phyloP scores from a whole-genome alignment of 2,888 invertebrate genomes.

The Lypha dubia region DNA sequence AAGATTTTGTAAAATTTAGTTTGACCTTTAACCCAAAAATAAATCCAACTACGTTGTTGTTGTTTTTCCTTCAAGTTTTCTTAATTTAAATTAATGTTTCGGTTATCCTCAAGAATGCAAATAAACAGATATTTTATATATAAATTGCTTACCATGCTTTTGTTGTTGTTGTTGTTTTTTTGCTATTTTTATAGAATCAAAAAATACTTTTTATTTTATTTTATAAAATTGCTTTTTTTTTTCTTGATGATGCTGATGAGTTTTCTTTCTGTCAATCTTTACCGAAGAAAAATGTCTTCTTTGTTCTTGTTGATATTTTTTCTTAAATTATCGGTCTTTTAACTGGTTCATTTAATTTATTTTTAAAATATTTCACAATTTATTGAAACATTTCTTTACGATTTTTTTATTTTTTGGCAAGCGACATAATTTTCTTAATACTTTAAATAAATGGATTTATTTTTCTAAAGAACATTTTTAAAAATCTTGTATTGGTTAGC shows the following conservation, averaged over 20 bases:
- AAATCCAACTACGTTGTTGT: background rate
- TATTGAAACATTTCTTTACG: background rate
- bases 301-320: conserved; percentile 29
- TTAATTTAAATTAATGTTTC: conserved; percentile 66
- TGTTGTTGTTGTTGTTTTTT: conserved; percentile 4
- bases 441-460: background rate
- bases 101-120: conserved; percentile 71
- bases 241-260: background rate
- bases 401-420: conserved; percentile 46
- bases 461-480: background rate
- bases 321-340: conserved; percentile 52
- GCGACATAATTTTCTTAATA: conserved; percentile 8
- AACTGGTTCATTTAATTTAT: conserved; percentile 40
- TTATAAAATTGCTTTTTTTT: background rate
- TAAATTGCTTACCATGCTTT: conserved; percentile 38
- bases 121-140: conserved; percentile 63
- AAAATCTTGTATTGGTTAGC: conserved; percentile 55
- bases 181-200: background rate
- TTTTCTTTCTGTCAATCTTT: background rate
- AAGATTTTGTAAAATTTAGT: too few species aligned
- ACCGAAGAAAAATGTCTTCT: conserved; percentile 20
- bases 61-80: conserved; percentile 7
- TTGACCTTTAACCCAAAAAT: background rate
- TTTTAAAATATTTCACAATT: background rate
- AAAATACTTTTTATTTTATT: conserved; percentile 21